Percentiles rank a stretch among this genome's conserved stretches.
phyloP scores from a whole-genome alignment of 2,888 invertebrate genomes.

The Branchellion lobata region DNA sequence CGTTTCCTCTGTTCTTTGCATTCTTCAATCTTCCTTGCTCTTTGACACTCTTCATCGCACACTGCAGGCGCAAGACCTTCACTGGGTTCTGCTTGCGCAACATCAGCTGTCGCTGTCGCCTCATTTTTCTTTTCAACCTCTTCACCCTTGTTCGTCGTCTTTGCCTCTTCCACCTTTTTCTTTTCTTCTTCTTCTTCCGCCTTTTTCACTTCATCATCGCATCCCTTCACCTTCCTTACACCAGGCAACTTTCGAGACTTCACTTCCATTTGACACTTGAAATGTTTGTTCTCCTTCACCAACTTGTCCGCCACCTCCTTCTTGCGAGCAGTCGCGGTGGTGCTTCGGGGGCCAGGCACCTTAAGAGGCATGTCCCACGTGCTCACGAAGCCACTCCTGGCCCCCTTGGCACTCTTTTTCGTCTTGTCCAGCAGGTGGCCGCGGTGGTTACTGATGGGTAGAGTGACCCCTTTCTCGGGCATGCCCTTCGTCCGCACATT shows the following conservation, averaged over 20 bases:
- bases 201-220: too few species aligned
- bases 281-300: background rate
- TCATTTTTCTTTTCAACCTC: background rate
- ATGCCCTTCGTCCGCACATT: background rate
- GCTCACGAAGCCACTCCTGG: conserved; percentile 10
- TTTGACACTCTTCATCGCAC: background rate
- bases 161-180: background rate
- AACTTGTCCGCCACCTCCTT: background rate
- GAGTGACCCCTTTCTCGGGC: conserved; percentile 7
- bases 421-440: conserved; percentile 17
- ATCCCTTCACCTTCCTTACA: too few species aligned
- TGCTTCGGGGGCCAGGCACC: conserved; percentile 17
- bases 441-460: conserved; percentile 13
- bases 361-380: conserved; percentile 24
- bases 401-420: background rate
- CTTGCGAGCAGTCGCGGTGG: conserved; percentile 5
- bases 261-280: conserved; percentile 18
- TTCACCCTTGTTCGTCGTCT: too few species aligned
- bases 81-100: background rate
- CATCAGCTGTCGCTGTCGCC: background rate
- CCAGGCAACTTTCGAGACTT: too few species aligned
- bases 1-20: background rate
- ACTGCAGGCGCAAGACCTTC: background rate
- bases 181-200: background rate
- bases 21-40: background rate